Base-by-base conservation (phyloP, 2,888 invertebrate species). In the Cheilosia soror region DNA sequence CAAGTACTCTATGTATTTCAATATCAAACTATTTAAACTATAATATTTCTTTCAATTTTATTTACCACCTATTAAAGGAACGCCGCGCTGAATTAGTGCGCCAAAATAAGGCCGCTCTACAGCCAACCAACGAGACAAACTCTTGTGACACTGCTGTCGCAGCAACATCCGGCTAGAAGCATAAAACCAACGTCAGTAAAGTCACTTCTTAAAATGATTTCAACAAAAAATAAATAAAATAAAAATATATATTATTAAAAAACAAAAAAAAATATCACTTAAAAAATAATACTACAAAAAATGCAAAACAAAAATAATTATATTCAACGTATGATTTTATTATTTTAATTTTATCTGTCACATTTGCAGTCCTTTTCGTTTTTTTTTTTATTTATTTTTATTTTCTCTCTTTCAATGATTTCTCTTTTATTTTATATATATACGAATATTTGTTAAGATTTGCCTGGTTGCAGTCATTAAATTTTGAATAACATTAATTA, bases 61-160 rank as follows among this genome's bases (percentile, higher is more conserved):
- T 91, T 83, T 55, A 4, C n/a, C 27, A 51, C n/a, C 11, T 29
- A 0, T 15, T 29, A 76, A 93, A 98, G 98, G 98, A 98, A 93
- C 96, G 96, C 90, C 97, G 97, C 91, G 97, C 97, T 65, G 97
- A 97, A 93, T 93, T 96, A 89, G 98, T 98, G 89, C 96, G 98
- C 90, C 97, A 96, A 94, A 98, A 98, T 93, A 98, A 97, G 93
- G 95, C 95, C 90, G 90, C 91, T 27, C 89, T 89, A 80, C 87
- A 90, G 88, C 89, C 89, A 89, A 58, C 89, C 77, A 94, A 94
- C 89, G 93, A 93, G 85, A 93, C 93, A 91, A 93, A 94, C 88
- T 60, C 75, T 72, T 68, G 72, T 27, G 93, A 93, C 88, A 89
- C 89, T 83, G 92, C 93, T 87, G 93, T 93, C 89, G 93, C 95